Conservation (phyloP, 2,113 vertebrate genomes). For the Microcebus griseorufus region DNA sequence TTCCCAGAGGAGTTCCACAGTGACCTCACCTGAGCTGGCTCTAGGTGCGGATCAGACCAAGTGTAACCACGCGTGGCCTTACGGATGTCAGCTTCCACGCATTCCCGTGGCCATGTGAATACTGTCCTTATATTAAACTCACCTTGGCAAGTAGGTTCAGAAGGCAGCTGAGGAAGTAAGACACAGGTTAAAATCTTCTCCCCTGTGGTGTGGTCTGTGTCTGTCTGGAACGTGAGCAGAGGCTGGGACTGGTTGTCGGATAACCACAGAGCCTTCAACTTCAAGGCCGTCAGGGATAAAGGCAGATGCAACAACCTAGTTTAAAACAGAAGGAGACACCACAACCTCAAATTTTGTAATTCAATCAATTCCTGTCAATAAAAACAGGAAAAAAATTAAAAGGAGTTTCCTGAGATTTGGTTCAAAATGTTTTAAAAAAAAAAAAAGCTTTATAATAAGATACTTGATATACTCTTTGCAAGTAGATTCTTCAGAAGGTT, state of each 20-base stretch:
- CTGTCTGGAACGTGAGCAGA: slow-evolving; percentile 97
- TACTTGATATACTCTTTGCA: neutral
- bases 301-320: slow-evolving; percentile 92
- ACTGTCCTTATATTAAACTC: slow-evolving; percentile 40
- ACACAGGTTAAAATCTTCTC: slow-evolving; percentile 98
- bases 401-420: neutral
- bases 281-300: slow-evolving; percentile 92
- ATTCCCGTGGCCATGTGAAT: accelerated
- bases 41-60: neutral
- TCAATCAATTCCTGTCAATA: neutral
- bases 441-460: neutral
- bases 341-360: neutral
- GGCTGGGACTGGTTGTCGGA: slow-evolving; percentile 99
- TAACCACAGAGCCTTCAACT: slow-evolving; percentile 97
- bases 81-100: neutral
- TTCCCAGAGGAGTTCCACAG: neutral
- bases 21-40: neutral
- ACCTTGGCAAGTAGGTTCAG: slow-evolving; percentile 92
- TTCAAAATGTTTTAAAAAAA: neutral
- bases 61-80: neutral
- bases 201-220: slow-evolving; percentile 90
- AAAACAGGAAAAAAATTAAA: neutral
- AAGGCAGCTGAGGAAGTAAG: slow-evolving; percentile 95
- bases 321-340: slow-evolving; percentile 46
- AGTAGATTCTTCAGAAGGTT: neutral